phyloP scores from a whole-genome alignment of 1,140 invertebrate species.

The Drosophila guanche region DNA sequence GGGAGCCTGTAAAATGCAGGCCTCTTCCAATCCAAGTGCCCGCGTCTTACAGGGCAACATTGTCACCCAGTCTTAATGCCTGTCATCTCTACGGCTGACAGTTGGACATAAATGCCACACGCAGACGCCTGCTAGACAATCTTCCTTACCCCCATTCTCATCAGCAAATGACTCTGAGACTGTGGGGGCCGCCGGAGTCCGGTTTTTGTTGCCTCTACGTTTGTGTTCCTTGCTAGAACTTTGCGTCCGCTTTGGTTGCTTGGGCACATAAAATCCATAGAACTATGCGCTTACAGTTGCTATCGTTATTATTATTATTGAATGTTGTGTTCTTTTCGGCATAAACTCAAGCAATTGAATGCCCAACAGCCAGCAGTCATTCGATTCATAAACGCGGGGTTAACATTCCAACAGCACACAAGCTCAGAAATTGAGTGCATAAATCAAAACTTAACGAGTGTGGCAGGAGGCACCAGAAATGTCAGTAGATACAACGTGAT shows the following conservation, averaged over 20 bases:
- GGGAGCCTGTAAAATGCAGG: background rate
- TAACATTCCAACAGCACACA: constrained; percentile 57
- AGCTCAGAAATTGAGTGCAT: constrained; percentile 55
- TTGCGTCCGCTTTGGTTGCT: constrained; percentile 42
- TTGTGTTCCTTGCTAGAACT: constrained; percentile 7
- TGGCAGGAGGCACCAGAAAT: background rate
- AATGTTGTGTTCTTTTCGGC: constrained; percentile 39
- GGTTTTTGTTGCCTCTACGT: constrained; percentile 16
- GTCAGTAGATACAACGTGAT: constrained; percentile 28
- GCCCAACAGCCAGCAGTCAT: constrained; percentile 7
- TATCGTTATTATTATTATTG: constrained; percentile 54
- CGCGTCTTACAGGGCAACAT: constrained; percentile 55
- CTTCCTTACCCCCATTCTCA: background rate
- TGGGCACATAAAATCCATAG: constrained; percentile 56
- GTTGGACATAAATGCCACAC: constrained; percentile 72
- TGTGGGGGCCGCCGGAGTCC: constrained; percentile 25
- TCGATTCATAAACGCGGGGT: constrained; percentile 49
- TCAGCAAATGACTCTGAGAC: constrained; percentile 16
- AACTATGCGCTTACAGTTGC: constrained; percentile 70
- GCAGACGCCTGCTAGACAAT: constrained; percentile 50
- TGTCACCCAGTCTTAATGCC: constrained; percentile 61
- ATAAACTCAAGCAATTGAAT: constrained; percentile 68
- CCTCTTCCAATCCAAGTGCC: no score
- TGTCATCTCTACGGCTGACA: constrained; percentile 58
- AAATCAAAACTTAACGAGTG: constrained; percentile 68